Evolutionary conservation across 2,797 vertebrate species (phyloP).

Genomic region (Pseudomugil tenellus): DNA sequence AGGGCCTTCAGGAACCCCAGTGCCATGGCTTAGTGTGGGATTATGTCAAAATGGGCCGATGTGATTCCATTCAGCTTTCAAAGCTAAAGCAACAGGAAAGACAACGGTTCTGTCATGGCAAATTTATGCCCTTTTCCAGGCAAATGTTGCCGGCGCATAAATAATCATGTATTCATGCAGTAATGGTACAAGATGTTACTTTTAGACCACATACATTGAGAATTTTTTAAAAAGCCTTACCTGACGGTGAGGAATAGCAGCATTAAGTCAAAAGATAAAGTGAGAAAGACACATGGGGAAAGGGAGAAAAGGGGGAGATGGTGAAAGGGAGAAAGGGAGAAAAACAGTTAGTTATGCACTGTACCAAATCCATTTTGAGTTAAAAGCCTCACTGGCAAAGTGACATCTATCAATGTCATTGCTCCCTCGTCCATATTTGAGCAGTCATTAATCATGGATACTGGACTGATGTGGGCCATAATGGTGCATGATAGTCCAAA

Average conservation of each 20-base stretch:
- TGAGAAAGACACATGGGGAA: constrained; percentile 11
- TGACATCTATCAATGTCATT: constrained; percentile 75
- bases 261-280: constrained; percentile 19
- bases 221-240: constrained; percentile 52
- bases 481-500: constrained; percentile 46
- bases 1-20: constrained; percentile 32
- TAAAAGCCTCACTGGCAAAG: constrained; percentile 66
- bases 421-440: constrained; percentile 62
- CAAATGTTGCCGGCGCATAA: constrained; percentile 26
- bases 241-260: constrained; percentile 41
- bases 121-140: constrained; percentile 29
- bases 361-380: constrained; percentile 58
- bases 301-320: constrained; percentile 17
- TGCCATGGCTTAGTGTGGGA: constrained; percentile 47
- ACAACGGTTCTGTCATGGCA: constrained; percentile 28
- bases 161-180: constrained; percentile 14
- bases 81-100: constrained; percentile 43
- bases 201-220: not conserved
- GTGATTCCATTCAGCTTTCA: constrained; percentile 59
- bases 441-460: constrained; percentile 72
- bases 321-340: constrained; percentile 13
- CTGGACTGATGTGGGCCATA: constrained; percentile 58
- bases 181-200: not conserved
- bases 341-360: constrained; percentile 57
- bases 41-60: constrained; percentile 69